phyloP scores from a whole-genome alignment of 2,113 vertebrate species.

The Aepyceros melampus region DNA sequence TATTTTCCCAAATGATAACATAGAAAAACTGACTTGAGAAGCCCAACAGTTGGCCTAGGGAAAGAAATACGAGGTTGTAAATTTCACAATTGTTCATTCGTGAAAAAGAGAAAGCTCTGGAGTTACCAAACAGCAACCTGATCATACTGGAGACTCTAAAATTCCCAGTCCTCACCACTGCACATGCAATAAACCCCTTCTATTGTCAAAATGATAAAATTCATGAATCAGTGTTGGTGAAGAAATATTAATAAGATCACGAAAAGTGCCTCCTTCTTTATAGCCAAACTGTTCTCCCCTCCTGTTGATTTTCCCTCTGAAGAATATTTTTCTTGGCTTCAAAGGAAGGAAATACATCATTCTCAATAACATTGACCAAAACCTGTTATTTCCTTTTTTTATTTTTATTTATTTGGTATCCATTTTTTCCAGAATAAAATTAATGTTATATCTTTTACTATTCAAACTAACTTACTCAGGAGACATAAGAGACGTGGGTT shows the following conservation, averaged over 20 bases:
- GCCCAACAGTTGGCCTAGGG: background rate
- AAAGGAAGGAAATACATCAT: background rate
- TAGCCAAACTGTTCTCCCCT: background rate
- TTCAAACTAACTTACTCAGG: no score
- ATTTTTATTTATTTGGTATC: no score
- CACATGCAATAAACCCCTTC: background rate
- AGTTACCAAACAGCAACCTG: background rate
- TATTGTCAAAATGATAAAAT: background rate
- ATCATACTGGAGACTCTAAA: background rate
- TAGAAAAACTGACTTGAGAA: background rate
- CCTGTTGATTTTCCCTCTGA: background rate
- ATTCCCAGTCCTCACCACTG: background rate
- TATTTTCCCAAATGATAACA: background rate
- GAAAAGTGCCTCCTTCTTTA: background rate
- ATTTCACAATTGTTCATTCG: background rate
- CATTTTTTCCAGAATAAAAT: no score
- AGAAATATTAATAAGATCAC: background rate
- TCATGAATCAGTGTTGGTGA: background rate
- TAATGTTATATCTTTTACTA: no score
- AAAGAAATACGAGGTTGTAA: background rate
- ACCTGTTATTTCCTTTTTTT: background rate
- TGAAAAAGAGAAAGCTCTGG: background rate
- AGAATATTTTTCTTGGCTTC: background rate
- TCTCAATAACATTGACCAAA: background rate
- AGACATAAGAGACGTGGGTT: no score